A percentile compares a stretch with the other conserved stretches of the same genome.
Conservation (phyloP, 1,140 invertebrate genomes). For the Nasonia longicornis region DNA sequence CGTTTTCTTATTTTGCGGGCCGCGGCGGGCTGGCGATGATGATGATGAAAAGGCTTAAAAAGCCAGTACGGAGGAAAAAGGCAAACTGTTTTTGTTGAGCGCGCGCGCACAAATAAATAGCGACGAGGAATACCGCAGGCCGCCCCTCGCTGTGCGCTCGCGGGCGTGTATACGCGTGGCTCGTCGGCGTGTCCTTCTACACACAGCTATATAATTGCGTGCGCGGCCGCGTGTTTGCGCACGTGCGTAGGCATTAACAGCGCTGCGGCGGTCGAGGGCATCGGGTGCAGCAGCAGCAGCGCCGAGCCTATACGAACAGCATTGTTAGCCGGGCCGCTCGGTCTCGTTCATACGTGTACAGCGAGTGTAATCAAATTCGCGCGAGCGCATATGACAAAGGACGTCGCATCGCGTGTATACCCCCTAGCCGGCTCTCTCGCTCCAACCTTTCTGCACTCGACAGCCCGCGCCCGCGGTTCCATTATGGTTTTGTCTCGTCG, state of each 20-base stretch:
- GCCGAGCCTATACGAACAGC: neutral
- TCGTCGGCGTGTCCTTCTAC: neutral
- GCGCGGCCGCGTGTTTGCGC: neutral
- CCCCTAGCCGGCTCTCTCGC: neutral
- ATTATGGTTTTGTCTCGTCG: neutral
- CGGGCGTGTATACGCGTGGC: too few species aligned
- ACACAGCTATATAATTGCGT: neutral
- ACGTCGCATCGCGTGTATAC: neutral
- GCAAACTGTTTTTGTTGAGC: constrained; percentile 55
- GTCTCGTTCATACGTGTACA: constrained; percentile 47
- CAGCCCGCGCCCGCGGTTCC: constrained; percentile 29
- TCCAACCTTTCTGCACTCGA: constrained; percentile 25
- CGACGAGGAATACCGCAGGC: neutral
- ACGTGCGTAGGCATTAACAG: constrained; percentile 17
- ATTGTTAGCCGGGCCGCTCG: constrained; percentile 27
- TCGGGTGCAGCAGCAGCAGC: neutral
- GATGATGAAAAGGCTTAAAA: constrained; percentile 60
- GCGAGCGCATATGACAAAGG: constrained; percentile 50
- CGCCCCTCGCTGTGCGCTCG: too few species aligned
- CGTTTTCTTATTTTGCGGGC: constrained; percentile 57
- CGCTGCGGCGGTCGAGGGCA: neutral
- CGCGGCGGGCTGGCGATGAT: too few species aligned
- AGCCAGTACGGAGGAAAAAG: constrained; percentile 49
- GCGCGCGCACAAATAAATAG: neutral
- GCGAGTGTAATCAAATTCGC: constrained; percentile 55